Evolutionary conservation across 2,797 vertebrate genomes (phyloP).

Genomic region (Dipus sagitta): DNA sequence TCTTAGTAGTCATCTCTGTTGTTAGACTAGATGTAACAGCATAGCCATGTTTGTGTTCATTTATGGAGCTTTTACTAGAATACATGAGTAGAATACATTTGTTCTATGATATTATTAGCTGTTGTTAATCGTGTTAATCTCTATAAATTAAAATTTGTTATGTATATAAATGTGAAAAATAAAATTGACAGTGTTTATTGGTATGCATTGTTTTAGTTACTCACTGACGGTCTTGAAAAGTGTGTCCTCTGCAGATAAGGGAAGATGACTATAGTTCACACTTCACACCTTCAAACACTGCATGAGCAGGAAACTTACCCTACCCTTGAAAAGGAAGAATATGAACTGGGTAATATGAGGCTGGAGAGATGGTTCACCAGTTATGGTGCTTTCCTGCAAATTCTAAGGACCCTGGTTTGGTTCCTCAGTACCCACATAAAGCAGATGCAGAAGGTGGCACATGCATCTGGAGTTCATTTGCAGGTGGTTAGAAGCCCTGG

Average conservation of each 20-base stretch:
- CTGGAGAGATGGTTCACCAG: too few species aligned
- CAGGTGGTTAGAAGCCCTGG: too few species aligned
- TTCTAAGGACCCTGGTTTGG: too few species aligned
- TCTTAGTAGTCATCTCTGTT: not conserved
- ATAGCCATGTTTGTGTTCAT: not conserved
- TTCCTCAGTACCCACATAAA: too few species aligned
- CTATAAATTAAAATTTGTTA: not conserved
- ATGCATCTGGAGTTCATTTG: too few species aligned
- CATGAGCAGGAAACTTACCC: accelerated
- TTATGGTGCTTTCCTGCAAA: too few species aligned
- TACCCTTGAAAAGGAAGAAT: not conserved
- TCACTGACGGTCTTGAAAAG: not conserved
- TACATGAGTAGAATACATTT: not conserved
- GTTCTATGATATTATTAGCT: not conserved
- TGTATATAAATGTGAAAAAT: not conserved
- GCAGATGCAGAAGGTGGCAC: too few species aligned
- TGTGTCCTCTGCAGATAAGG: not conserved
- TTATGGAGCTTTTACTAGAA: not conserved
- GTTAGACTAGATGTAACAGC: not conserved
- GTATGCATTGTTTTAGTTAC: not conserved
- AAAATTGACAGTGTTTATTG: not conserved
- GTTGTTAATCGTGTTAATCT: not conserved
- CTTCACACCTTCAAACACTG: not conserved
- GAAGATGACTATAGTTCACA: not conserved
- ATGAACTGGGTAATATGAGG: too few species aligned